phyloP scores from a whole-genome alignment of 2,888 invertebrate genomes.

The Drymonia ruficornis region DNA sequence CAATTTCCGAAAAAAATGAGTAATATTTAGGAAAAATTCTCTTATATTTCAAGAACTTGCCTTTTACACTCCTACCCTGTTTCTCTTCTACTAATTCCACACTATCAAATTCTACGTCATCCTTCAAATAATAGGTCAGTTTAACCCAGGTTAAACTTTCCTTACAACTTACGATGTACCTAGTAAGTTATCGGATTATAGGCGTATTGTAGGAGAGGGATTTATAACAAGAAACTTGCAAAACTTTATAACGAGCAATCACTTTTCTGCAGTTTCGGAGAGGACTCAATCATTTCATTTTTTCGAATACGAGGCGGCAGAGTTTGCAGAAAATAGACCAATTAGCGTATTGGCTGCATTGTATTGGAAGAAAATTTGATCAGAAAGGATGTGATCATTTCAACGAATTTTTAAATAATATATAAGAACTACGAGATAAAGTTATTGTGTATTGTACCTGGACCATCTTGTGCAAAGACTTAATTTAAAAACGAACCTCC shows the following conservation, averaged over 20 bases:
- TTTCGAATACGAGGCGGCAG: background rate
- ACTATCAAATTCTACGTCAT: background rate
- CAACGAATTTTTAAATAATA: background rate
- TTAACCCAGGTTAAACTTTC: too few relatives aligned
- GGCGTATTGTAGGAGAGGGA: background rate
- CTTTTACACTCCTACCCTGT: too few relatives aligned
- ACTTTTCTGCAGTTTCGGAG: background rate
- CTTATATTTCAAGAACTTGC: too few relatives aligned
- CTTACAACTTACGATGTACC: background rate
- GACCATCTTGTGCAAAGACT: too few relatives aligned
- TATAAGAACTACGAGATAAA: too few relatives aligned
- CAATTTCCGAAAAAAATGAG: too few relatives aligned
- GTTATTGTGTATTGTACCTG: too few relatives aligned
- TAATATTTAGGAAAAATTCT: too few relatives aligned
- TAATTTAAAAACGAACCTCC: too few relatives aligned
- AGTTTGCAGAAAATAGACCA: background rate
- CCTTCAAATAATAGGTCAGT: background rate
- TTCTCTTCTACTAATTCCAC: too few relatives aligned
- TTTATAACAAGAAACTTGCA: background rate
- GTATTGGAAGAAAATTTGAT: background rate
- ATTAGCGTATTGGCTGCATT: background rate
- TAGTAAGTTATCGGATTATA: too few relatives aligned
- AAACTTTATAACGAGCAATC: constrained; percentile 1
- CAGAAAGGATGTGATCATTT: background rate
- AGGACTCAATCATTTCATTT: background rate